phyloP scores from a whole-genome alignment of 1,140 invertebrate genomes.

The Zaprionus gabonicus region DNA sequence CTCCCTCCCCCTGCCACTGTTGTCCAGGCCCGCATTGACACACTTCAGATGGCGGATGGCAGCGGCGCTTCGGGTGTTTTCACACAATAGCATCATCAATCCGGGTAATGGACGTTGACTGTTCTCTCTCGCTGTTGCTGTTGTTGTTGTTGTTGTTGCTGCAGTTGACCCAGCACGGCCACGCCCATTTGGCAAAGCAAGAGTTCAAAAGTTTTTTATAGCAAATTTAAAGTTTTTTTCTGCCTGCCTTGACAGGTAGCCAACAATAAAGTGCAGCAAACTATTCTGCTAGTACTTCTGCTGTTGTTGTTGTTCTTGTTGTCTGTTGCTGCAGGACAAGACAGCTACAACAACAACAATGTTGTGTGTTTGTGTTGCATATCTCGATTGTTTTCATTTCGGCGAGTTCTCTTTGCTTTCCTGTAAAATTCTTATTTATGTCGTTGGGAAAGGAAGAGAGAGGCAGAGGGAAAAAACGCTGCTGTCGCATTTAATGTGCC shows the following conservation, averaged over 20 bases:
- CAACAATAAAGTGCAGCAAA: conserved; percentile 30
- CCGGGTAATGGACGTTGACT: conserved; percentile 44
- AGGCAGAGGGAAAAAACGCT: conserved; percentile 38
- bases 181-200: conserved; percentile 25
- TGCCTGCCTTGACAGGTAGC: conserved; percentile 25
- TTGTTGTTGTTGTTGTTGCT: conserved; percentile 49
- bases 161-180: conserved; percentile 56
- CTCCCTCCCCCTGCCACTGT: background rate
- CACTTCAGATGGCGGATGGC: conserved; percentile 18
- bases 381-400: conserved; percentile 59
- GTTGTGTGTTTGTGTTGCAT: conserved; percentile 36
- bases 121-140: conserved; percentile 36
- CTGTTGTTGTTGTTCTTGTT: conserved; percentile 2
- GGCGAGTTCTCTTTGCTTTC: conserved; percentile 12
- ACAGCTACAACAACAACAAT: conserved; percentile 15
- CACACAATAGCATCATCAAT: conserved; percentile 57
- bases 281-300: background rate
- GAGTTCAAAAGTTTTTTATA: conserved; percentile 57
- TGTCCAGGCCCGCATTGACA: conserved; percentile 27
- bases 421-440: conserved; percentile 71
- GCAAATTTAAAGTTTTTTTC: conserved; percentile 67
- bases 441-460: conserved; percentile 30
- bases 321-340: conserved; percentile 18
- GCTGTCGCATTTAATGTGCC: conserved; percentile 61
- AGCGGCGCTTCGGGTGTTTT: conserved; percentile 9